A percentile compares a stretch with the other conserved stretches of the same genome.
Evolutionary conservation across 1,140 invertebrate genomes (phyloP).

Genomic region (Saccostrea echinata): DNA sequence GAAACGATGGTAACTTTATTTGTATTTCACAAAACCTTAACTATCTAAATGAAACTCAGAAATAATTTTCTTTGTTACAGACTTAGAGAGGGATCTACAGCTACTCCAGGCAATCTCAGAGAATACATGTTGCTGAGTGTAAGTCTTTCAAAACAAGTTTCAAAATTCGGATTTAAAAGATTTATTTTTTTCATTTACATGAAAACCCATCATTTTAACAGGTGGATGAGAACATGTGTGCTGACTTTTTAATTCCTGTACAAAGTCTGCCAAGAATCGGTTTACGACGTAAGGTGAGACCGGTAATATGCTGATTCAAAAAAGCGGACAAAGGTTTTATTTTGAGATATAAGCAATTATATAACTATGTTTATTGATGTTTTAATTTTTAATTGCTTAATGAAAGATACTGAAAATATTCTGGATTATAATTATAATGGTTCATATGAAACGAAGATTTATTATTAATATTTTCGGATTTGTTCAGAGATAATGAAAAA

Average conservation of each 20-base stretch:
- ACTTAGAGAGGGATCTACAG: background rate
- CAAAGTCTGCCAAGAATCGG: background rate
- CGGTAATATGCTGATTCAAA: no score
- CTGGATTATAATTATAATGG: background rate
- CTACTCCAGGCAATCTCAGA: background rate
- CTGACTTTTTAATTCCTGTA: background rate
- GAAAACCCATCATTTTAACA: background rate
- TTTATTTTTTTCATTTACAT: background rate
- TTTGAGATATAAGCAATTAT: no score
- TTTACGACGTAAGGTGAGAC: background rate
- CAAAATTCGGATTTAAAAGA: background rate
- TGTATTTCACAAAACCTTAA: no score
- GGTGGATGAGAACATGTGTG: background rate
- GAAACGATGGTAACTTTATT: no score
- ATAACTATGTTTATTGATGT: no score
- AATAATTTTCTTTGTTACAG: background rate
- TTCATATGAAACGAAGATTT: no score
- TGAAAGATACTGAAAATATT: no score
- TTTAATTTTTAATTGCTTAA: no score
- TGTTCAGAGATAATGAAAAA: no score
- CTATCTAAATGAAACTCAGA: no score
- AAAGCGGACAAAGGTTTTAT: no score
- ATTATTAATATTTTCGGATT: no score
- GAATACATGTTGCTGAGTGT: background rate
- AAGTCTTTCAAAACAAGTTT: background rate